Percentiles rank a stretch among this genome's conserved stretches.
Evolutionary conservation across 2,797 vertebrate species (phyloP).

Genomic region (Schizopygopsis pylzovi): DNA sequence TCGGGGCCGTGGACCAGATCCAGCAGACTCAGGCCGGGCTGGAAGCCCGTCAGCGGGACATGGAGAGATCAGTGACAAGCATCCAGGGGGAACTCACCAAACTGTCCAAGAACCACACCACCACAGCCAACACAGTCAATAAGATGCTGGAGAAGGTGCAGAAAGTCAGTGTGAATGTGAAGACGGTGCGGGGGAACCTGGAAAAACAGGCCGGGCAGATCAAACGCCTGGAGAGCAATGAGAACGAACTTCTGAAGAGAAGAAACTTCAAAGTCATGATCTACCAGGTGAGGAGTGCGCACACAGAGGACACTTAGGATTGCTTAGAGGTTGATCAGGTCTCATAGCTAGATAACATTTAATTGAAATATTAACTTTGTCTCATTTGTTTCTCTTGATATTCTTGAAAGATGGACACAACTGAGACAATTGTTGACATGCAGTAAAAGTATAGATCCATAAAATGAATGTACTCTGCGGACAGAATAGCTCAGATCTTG

Average conservation of each 20-base stretch:
- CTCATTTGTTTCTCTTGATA: neutral
- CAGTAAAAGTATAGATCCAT: neutral
- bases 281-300: constrained; percentile 88
- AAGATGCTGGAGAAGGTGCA: constrained; percentile 97
- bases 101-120: constrained; percentile 91
- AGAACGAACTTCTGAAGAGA: constrained; percentile 93
- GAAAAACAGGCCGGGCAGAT: constrained; percentile 96
- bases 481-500: neutral
- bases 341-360: neutral
- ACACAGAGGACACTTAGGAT: neutral
- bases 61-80: constrained; percentile 91
- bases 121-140: constrained; percentile 93
- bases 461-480: neutral
- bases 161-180: constrained; percentile 97
- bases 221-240: constrained; percentile 94
- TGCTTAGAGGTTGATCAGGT: neutral
- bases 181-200: constrained; percentile 92
- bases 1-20: constrained; percentile 97
- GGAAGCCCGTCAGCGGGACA: constrained; percentile 93
- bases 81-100: constrained; percentile 96
- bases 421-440: neutral
- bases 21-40: constrained; percentile 93
- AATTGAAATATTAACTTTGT: neutral
- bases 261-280: constrained; percentile 99
- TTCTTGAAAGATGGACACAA: neutral